Base-by-base conservation (phyloP, 2,797 vertebrate species). In the Muraenolepis orangiensis region DNA sequence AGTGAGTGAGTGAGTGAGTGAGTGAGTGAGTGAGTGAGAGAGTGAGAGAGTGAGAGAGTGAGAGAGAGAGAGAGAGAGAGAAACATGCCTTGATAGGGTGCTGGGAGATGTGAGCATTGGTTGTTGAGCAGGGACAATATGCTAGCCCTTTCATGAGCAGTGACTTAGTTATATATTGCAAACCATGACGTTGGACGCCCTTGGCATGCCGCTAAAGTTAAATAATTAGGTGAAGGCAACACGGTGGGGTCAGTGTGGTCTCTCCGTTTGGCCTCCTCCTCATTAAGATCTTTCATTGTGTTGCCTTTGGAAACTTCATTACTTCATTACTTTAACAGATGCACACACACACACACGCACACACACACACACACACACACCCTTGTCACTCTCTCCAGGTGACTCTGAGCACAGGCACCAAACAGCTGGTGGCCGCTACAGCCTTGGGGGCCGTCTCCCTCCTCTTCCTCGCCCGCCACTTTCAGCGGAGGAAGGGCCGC, bases 401-500 rank as follows among this genome's bases (percentile, higher is more conserved):
- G 83, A 96, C 86, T 42, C 81, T 97, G 87, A 95, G 96, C 70
- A 87, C 95, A 0, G 90, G 94, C 73, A 90, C 95, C 75, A 98
- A 96, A 91, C 98, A 95, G 76, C 90, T 99, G 51, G 87, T 99
- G 78, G 94, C 94, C 0, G 93, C 95, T 72, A 93, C 97, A 4
- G 95, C 96, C 73, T 93, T 98, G 2, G 91, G 96, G 10, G 93
- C 95, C 0, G 66, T 96, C 80, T 97, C 97, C 34, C 91, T 98
- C 75, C 90, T 98, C 89, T 93, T 96, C 88, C 94, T 99, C 68
- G 96, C 97, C 0, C 95, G 90, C 75, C 96, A 94, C 86, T 97
- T 99, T 87, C 96, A 94, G 92, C 95, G 97, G 88, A 95, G 93
- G 86, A 96, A 96, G 84, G 95, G 95, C 77, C 95, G 91, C 81